Base-by-base conservation (phyloP, 2,888 invertebrate genomes). In the Baccha elongata region DNA sequence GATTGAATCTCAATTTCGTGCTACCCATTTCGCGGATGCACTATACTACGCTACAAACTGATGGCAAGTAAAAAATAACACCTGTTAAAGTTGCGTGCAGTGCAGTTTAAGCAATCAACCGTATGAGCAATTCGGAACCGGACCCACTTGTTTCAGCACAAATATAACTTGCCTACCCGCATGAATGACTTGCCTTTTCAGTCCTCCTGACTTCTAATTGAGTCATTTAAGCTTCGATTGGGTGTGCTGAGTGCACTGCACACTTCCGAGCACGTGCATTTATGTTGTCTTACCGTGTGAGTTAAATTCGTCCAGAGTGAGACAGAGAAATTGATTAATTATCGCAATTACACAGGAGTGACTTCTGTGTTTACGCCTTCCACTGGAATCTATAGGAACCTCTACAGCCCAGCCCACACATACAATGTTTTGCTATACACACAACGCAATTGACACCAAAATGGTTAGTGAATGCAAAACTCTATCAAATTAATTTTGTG, bases 181-280 rank as follows among this genome's bases (percentile, higher is more conserved):
- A 35, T 44, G 44, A 53, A 64, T 69, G 58, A 17, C 15, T 42
- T 32, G 42, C 46, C 42, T 44, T 44, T 50, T 50, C 40, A 42
- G 21, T 44, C 32, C 40, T 13, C 40, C 11, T 71, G 62, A 76
- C 76, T 72, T 81, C 76, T 71, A 81, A 81, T 81, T 81, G 76
- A 81, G 81, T 81, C 76, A 81, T 81, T 76, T 71, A 60, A 48
- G 60, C 67, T 76, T 67, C 75, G 67, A 81, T 72, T 76, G 71
- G 76, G 60, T 55, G 52, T 29, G n/a, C 11, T 19, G 32, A n/a
- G 11, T 74, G 48, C 68, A 55, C 46, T 62, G 13, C 3, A 1
- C 3, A 40, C 40, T 40, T 40, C 26, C 19, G 26, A 40, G 48
- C 65, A 76, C 76, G 81, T 81, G 71, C 65, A 48, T 65, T 60